Conservation (phyloP, 2,113 vertebrate genomes). For the Struthidea cinerea region DNA sequence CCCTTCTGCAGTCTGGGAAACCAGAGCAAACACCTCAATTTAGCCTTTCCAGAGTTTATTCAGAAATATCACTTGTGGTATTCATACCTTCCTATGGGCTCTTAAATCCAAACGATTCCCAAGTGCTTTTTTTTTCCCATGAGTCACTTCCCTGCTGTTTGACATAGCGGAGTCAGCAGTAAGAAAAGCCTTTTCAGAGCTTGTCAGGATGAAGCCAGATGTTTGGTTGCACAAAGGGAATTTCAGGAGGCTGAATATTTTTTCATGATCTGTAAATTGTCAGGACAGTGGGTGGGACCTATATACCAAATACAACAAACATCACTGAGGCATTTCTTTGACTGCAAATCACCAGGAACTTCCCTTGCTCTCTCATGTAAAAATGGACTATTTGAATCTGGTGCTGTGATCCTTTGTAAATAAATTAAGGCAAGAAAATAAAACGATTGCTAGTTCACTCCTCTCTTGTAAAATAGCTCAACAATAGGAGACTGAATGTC, state of each 20-base stretch:
- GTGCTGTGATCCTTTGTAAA: constrained; percentile 35
- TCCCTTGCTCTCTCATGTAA: not conserved
- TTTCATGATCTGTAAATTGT: not conserved
- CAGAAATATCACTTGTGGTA: not conserved
- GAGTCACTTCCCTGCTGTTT: not conserved
- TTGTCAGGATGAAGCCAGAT: not conserved
- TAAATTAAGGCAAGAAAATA: constrained; percentile 5
- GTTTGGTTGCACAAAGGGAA: not conserved
- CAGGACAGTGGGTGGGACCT: not conserved
- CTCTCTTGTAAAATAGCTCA: not conserved
- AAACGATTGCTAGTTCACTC: not conserved
- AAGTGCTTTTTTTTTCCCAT: constrained; percentile 13
- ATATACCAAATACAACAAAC: not conserved
- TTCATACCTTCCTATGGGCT: not conserved
- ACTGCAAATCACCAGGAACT: not conserved
- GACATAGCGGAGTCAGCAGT: not conserved
- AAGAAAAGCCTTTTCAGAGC: not conserved
- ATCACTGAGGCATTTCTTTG: not conserved
- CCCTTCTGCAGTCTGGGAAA: not conserved
- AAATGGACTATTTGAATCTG: constrained; percentile 28
- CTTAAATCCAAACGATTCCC: not conserved
- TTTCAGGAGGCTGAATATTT: not conserved
- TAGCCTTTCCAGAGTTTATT: not conserved
- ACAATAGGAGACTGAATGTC: not conserved
- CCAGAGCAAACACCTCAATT: not conserved